These are phyloP conservation scores for Cyclina sinensis DNA, from an alignment of 1,140 invertebrate genomes.

Conservation along the genomic window DNA sequence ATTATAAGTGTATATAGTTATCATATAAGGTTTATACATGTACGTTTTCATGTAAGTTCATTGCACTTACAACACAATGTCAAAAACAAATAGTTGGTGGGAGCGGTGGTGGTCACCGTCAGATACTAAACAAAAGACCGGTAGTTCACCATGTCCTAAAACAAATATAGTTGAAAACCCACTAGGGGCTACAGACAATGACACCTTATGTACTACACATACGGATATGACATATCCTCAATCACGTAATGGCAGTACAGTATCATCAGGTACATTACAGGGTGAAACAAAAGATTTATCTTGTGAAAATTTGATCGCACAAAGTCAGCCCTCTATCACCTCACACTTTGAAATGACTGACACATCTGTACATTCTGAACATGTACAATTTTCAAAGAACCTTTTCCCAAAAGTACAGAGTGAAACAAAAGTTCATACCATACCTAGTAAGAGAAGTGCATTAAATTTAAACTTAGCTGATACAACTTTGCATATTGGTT, in stretches of 20 bases:
- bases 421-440: slow-evolving; percentile 7
- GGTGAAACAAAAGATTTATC: slow-evolving; percentile 1
- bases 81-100: not conserved
- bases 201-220: not conserved
- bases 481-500: not conserved
- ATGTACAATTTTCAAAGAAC: not conserved
- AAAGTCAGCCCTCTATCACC: not conserved
- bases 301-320: not conserved
- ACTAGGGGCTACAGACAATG: not conserved
- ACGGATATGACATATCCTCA: not conserved
- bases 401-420: not conserved
- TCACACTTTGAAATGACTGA: not conserved
- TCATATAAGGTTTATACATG: not conserved
- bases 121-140: not conserved
- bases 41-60: not conserved
- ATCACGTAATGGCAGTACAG: not conserved
- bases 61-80: not conserved
- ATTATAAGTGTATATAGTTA: too few species aligned
- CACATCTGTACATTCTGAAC: not conserved
- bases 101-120: not conserved
- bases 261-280: not conserved
- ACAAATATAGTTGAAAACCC: not conserved
- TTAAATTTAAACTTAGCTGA: not conserved
- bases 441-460: not conserved
- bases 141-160: not conserved